Evolutionary conservation across 2,797 vertebrate genomes (phyloP), one percentile per base, ranked within the genome.

Genomic region (Dermochelys coriacea): DNA sequence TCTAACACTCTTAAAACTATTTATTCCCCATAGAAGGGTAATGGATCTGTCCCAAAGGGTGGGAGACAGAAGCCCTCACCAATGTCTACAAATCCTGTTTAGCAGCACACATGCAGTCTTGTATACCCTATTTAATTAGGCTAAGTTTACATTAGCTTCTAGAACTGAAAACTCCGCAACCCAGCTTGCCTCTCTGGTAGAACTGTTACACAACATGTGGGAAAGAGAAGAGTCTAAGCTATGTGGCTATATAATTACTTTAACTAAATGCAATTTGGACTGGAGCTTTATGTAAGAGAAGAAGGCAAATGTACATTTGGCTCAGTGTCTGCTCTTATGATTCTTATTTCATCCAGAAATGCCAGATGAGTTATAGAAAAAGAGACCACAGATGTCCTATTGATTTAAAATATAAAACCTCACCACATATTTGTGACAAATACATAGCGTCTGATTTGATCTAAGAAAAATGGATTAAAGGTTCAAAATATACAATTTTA

Each of bases 211-310:
- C 55, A 88, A 90, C 45, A 64, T 3, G 12, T 41, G 31, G 50
- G 27, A 55, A 94, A 88, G 12, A 91, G 92, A 95, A 27, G 8
- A 82, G 54, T 49, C 14, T 61, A 87, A 82, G 8, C 9, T 78
- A 34, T 59, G 12, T 64, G 68, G 29, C 68, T 45, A 77, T 37
- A 80, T 0, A 0, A 80, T 18, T 59, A 4, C 8, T 93, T 16
- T 91, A 94, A 86, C 68, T 85, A 91, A 94, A 91, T 79, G 8
- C 2, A 34, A 52, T 79, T 92, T 95, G n/a, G 89, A 75, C 16
- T n/a, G 6, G 79, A 41, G 7, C 68, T 85, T 31, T 79, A 71
- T 41, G 68, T 41, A 90, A 31, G 15, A 77, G 74, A 77, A 77
- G 14, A 49, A 15, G n/a, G 27, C 2, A 80, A 55, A 94, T 80